These are phyloP conservation scores for Oceanodroma tethys DNA, from an alignment of 2,113 vertebrate genomes.

Conservation along the genomic window DNA sequence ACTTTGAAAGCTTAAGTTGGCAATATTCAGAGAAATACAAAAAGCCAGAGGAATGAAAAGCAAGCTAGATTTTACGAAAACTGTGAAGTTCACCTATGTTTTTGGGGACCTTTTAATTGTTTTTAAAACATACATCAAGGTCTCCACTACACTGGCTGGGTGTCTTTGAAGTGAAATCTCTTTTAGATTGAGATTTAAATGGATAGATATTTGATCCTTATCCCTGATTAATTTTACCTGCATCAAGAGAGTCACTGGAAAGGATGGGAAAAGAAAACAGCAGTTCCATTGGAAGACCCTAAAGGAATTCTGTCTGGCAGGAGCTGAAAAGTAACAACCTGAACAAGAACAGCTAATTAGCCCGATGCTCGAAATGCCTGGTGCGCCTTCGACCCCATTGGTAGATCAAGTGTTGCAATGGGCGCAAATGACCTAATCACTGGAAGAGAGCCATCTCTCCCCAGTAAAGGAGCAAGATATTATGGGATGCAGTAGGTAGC, in stretches of 20 bases:
- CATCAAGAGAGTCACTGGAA: background rate
- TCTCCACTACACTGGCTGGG: fast-evolving
- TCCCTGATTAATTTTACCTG: background rate
- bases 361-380: fast-evolving
- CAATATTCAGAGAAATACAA: fast-evolving
- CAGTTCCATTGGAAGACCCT: background rate
- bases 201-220: background rate
- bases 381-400: background rate
- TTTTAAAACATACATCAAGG: fast-evolving
- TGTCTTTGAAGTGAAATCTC: background rate
- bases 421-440: background rate
- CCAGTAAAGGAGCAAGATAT: background rate
- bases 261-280: background rate
- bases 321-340: background rate
- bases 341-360: background rate
- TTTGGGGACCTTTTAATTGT: fast-evolving
- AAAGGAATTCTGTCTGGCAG: background rate
- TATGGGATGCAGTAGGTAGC: background rate
- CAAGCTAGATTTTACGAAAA: background rate
- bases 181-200: background rate
- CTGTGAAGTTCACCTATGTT: fast-evolving
- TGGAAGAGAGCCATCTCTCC: background rate
- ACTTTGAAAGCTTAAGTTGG: fast-evolving
- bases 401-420: background rate
- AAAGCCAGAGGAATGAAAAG: too few species aligned